phyloP scores from a whole-genome alignment of 2,797 vertebrate species.

The Phrynocephalus forsythii region DNA sequence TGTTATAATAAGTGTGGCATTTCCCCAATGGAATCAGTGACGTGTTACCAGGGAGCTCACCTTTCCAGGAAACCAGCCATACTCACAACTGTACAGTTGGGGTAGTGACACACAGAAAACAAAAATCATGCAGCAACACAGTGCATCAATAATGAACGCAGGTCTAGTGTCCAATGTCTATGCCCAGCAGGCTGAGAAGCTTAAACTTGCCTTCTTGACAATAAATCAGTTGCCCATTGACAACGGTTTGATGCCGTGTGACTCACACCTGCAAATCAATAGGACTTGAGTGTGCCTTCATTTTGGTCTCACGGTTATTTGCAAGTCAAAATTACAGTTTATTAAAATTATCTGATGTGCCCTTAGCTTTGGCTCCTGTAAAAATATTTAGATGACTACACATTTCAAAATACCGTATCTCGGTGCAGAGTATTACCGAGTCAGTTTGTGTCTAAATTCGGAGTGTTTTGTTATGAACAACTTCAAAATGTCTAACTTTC shows the following conservation, averaged over 20 bases:
- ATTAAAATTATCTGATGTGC: background rate
- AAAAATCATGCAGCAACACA: background rate
- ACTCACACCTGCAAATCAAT: background rate
- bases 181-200: background rate
- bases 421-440: too few relatives aligned
- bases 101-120: background rate
- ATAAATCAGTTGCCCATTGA: background rate
- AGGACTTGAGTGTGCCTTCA: background rate
- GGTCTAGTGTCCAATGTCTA: background rate
- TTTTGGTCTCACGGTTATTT: background rate
- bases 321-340: background rate
- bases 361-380: background rate
- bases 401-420: background rate
- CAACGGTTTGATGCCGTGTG: background rate
- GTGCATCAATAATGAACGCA: background rate
- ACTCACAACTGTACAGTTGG: background rate
- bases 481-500: background rate
- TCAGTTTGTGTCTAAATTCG: background rate
- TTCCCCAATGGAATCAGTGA: background rate
- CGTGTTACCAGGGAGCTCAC: too few relatives aligned
- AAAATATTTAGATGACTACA: background rate
- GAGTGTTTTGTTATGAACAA: background rate
- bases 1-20: too few relatives aligned
- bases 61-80: background rate
- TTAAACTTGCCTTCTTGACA: background rate